phyloP scores from a whole-genome alignment of 2,888 invertebrate species.

The Cactoblastis cactorum region DNA sequence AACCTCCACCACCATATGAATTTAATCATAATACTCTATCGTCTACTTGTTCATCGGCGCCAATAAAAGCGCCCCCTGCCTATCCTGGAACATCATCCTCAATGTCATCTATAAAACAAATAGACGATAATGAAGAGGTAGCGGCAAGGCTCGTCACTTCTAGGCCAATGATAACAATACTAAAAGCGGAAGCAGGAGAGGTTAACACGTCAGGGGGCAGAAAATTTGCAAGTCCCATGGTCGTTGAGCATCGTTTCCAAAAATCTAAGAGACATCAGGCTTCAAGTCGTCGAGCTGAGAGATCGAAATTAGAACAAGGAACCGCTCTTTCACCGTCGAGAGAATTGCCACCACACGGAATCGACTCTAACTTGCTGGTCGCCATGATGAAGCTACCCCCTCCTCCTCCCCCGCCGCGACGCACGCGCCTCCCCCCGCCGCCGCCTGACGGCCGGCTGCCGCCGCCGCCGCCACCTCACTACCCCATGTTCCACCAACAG shows the following conservation, averaged over 20 bases:
- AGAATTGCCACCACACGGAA: conserved; percentile 53
- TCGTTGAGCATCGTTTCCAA: conserved; percentile 69
- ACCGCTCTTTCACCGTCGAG: conserved; percentile 70
- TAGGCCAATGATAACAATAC: conserved; percentile 86
- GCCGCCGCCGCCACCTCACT: conserved; percentile 87
- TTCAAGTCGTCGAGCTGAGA: conserved; percentile 80
- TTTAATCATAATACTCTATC: conserved; percentile 80
- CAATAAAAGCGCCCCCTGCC: conserved; percentile 82
- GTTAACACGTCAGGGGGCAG: conserved; percentile 81
- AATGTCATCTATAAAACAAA: conserved; percentile 36
- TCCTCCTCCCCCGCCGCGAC: conserved; percentile 78
- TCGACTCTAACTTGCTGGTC: conserved; percentile 75
- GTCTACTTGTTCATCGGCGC: conserved; percentile 43
- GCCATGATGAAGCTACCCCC: conserved; percentile 82
- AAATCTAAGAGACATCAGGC: conserved; percentile 72
- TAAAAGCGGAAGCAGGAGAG: conserved; percentile 87
- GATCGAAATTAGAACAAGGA: conserved; percentile 79
- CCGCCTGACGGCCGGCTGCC: conserved; percentile 82
- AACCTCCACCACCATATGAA: conserved; percentile 86
- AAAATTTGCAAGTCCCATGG: conserved; percentile 74
- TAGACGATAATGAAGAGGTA: conserved; percentile 81
- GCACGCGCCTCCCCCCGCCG: conserved; percentile 83
- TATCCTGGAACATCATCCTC: conserved; percentile 73
- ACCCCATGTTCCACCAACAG: conserved; percentile 93
- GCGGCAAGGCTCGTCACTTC: conserved; percentile 88